A percentile compares a stretch with the other conserved stretches of the same genome.
phyloP scores from a whole-genome alignment of 2,888 invertebrate genomes.

The Oligia latruncula region DNA sequence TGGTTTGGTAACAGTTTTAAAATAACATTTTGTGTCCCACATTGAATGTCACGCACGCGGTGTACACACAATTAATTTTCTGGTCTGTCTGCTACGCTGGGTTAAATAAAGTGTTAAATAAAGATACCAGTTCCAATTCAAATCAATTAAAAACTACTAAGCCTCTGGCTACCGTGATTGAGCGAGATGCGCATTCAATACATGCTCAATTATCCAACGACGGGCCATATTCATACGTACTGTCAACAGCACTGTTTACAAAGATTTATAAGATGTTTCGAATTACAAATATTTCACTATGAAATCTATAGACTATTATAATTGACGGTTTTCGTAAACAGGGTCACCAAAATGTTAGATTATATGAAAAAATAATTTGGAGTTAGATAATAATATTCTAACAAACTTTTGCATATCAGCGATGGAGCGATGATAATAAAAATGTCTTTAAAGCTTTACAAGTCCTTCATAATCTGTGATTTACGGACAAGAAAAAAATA shows the following conservation, averaged over 20 bases:
- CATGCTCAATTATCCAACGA: conserved; percentile 12
- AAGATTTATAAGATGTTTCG: background rate
- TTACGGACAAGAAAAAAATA: background rate
- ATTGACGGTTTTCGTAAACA: background rate
- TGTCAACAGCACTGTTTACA: background rate
- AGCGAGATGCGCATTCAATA: conserved; percentile 11
- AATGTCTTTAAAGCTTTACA: background rate
- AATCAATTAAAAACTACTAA: conserved; percentile 18
- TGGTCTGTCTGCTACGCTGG: background rate
- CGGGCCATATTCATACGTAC: background rate
- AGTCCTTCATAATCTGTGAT: background rate
- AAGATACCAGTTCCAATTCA: background rate
- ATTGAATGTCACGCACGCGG: background rate
- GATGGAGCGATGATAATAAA: background rate
- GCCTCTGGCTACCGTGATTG: background rate
- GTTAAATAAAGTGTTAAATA: conserved; percentile 12
- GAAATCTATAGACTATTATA: background rate
- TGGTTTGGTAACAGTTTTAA: background rate
- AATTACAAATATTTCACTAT: background rate
- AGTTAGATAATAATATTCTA: background rate
- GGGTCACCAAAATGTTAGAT: background rate
- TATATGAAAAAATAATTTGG: background rate
- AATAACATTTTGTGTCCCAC: background rate
- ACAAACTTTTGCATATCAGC: background rate
- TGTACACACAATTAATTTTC: background rate